Evolutionary conservation across 2,888 invertebrate genomes (phyloP), one percentile per base, ranked within the genome.

Genomic region (Volucella inanis): DNA sequence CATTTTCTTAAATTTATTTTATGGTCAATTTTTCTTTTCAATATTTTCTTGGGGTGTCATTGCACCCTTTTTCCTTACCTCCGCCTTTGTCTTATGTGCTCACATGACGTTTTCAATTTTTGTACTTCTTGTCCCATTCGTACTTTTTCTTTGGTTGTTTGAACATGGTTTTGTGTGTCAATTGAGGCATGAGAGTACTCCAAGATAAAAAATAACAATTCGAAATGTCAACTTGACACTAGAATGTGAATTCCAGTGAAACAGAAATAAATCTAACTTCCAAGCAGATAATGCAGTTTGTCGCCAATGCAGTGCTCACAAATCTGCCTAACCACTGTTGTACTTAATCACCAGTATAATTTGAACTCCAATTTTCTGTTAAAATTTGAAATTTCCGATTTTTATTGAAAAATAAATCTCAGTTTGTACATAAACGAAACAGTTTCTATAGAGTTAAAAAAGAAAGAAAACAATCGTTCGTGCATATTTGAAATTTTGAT

Each of bases 61-160:
- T 31, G 43, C 4, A 52, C 72, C 52, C 62, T 43, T 38, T 52
- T 18, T 2, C 14, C 6, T 22, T 2, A 1, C n/a, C 50, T 6
- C 31, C 65, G 50, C 31, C 50, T 3, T 1, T 57, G 43, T 3
- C n/a, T 8, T 38, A 31, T 3, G 12, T 31, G 6, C 31, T 15
- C 61, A 61, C 52, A 38, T 68, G 50, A 61, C 45, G n/a, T 61
- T 38, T 45, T 61, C 59, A 76, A 68, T 68, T 68, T 76, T 52
- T 76, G 12, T 45, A 6, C 1, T 52, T 47, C 15, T 39, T 1
- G 10, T 38, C 15, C 8, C 8, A 12, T 15, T 62, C 31, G 11
- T 22, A 1, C 18, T 9, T 9, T 22, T 59, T 2, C 2, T n/a
- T 31, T 14, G 57, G 1, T 0, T 18, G 47, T 11, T 39, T n/a